Evolutionary conservation across 2,113 vertebrate genomes (phyloP).

Genomic region (human): DNA sequence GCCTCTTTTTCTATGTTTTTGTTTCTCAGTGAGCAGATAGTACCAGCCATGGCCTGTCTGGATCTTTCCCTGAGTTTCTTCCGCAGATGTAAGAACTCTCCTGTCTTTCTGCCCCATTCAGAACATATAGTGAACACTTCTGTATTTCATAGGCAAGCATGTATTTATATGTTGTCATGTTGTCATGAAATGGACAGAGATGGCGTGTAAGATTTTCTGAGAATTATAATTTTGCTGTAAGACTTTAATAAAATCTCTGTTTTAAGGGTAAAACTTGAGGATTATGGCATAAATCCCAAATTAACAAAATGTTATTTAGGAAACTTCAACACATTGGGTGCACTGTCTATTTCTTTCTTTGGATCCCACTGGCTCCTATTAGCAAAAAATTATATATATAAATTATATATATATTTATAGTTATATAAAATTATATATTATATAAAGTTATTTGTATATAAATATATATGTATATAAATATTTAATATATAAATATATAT

Average conservation of each 20-base stretch:
- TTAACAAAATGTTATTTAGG: neutral
- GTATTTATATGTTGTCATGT: neutral
- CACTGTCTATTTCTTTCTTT: neutral
- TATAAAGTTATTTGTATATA: neutral
- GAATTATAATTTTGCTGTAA: slow-evolving; percentile 29
- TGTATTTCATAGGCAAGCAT: neutral
- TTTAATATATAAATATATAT: too few relatives aligned
- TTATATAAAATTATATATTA: too few relatives aligned
- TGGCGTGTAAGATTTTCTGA: neutral
- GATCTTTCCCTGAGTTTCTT: neutral
- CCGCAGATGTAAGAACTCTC: neutral
- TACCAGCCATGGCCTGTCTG: neutral
- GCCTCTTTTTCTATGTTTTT: neutral
- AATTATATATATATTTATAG: too few relatives aligned
- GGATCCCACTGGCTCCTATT: neutral
- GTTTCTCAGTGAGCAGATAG: neutral
- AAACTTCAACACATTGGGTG: neutral
- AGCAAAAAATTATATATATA: neutral
- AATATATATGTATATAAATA: too few relatives aligned
- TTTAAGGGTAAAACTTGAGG: slow-evolving; percentile 18
- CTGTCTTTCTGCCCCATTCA: neutral
- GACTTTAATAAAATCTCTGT: slow-evolving; percentile 20
- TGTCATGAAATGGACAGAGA: slow-evolving; percentile 45
- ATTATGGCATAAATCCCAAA: neutral
- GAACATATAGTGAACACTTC: neutral